phyloP scores from a whole-genome alignment of 2,797 vertebrate species.

The Alouatta caraya region DNA sequence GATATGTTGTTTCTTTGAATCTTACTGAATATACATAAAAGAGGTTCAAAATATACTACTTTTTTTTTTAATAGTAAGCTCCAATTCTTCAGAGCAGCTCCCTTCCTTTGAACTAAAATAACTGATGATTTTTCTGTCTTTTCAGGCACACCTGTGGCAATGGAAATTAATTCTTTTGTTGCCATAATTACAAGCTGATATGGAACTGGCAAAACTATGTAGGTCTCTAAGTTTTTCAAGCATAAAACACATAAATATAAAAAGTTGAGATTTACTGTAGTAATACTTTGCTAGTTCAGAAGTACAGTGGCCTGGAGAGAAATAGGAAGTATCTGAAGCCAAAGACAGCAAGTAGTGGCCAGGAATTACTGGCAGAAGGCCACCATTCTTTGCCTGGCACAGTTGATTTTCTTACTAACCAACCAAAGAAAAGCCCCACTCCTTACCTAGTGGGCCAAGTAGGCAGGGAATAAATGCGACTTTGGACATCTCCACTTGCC shows the following conservation, averaged over 20 bases:
- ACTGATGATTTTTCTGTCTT: slow-evolving; percentile 7
- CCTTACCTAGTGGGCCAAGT: slow-evolving; percentile 19
- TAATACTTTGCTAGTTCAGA: slow-evolving; percentile 60
- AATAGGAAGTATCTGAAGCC: slow-evolving; percentile 57
- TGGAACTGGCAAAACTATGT: neutral
- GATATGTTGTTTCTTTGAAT: neutral
- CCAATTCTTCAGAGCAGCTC: neutral
- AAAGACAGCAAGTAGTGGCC: slow-evolving; percentile 62
- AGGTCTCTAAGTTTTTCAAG: neutral
- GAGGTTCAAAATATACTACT: neutral
- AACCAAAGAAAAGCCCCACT: slow-evolving; percentile 53
- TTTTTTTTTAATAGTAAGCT: neutral
- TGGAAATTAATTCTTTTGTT: slow-evolving; percentile 26
- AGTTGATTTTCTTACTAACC: neutral
- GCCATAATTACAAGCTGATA: neutral
- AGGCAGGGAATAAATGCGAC: slow-evolving; percentile 49
- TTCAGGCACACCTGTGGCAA: neutral
- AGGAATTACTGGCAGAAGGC: slow-evolving; percentile 62
- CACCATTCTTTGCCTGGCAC: slow-evolving; percentile 58
- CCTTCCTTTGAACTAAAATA: slow-evolving; percentile 18
- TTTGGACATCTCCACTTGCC: slow-evolving; percentile 51
- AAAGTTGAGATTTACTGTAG: slow-evolving; percentile 55
- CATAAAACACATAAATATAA: slow-evolving; percentile 21
- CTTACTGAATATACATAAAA: neutral
- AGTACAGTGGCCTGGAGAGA: slow-evolving; percentile 65